phyloP scores from a whole-genome alignment of 2,797 vertebrate species.

The Smutsia temminckii region DNA sequence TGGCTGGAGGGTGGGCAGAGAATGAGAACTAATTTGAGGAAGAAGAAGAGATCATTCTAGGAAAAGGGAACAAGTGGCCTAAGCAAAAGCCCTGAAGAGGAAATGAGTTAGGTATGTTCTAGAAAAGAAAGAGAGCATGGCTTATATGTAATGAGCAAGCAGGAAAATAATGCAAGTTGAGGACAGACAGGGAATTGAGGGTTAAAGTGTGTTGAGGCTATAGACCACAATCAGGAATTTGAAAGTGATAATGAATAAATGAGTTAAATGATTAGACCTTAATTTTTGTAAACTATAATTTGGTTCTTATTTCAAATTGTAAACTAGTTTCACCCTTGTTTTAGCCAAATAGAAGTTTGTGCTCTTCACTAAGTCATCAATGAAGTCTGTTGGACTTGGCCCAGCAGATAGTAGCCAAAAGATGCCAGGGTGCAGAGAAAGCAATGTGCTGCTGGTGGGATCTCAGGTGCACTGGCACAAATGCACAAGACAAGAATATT shows the following conservation, averaged over 20 bases:
- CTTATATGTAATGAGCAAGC: conserved; percentile 8
- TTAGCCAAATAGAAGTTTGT: conserved; percentile 11
- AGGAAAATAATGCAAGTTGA: background rate
- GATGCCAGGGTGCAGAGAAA: background rate
- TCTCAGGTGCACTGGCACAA: conserved; percentile 60
- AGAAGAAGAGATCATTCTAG: background rate
- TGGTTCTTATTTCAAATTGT: background rate
- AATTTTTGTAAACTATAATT: background rate
- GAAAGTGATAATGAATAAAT: background rate
- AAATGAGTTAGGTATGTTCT: conserved; percentile 25
- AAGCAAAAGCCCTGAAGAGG: background rate
- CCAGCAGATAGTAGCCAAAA: conserved; percentile 3
- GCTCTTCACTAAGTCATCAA: conserved; percentile 25
- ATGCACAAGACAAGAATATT: background rate
- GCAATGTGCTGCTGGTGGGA: conserved; percentile 20
- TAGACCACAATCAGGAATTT: background rate
- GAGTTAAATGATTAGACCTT: background rate
- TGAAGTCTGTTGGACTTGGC: background rate
- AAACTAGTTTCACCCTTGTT: conserved; percentile 10
- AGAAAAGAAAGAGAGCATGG: background rate
- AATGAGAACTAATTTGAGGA: background rate
- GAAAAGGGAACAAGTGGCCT: background rate
- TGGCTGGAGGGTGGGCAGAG: too few species aligned
- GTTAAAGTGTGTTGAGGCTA: background rate
- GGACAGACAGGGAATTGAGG: background rate